Evolutionary conservation across 2,797 vertebrate genomes (phyloP), one percentile per base, ranked within the genome.

Genomic region (Tiaroga cobitis): DNA sequence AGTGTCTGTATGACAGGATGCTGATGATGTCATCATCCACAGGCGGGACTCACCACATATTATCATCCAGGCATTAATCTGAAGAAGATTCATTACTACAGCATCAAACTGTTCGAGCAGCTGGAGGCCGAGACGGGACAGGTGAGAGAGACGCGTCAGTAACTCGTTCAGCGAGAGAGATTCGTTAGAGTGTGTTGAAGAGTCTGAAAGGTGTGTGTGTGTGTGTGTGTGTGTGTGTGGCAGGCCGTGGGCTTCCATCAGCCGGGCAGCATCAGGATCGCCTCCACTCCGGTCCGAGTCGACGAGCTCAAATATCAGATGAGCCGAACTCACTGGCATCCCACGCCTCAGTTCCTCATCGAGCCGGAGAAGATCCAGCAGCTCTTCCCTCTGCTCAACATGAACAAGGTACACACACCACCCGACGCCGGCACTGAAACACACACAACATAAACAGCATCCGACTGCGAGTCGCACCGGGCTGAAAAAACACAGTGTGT

Each of bases 61-160:
- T 99, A 99, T 92, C 97, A 99, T 89, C 98, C 98, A 87, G 98
- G 98, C 88, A 99, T 99, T 94, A 99, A 99, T 90, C 86, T 99
- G 63, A 99, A 99, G 95, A 97, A 97, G 93, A 96, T 99, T 88
- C 98, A 99, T 92, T 96, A 95, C 87, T 94, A 99, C 91, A 99
- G 98, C 88, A 97, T 98, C 79, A 99, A 98, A 80, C 93, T 99
- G 9, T 99, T 98, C 67, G 97, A 98, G 94, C 94, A 85, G 10
- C 91, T 99, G 87, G 98, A 99, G 94, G 96, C 96, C 81, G 97
- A 99, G 90, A 99, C 98, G 0, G 98, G 98, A 70, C 98, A 99
- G 97, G 98, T 99, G 93, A 90, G 61, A 59, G 93, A 90, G 61
- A 67, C 21, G 10, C 29, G 5, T 5, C 8, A 24, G 3, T 0